Base-by-base conservation (phyloP, 2,888 invertebrate species). In the Polymixis flavicincta region DNA sequence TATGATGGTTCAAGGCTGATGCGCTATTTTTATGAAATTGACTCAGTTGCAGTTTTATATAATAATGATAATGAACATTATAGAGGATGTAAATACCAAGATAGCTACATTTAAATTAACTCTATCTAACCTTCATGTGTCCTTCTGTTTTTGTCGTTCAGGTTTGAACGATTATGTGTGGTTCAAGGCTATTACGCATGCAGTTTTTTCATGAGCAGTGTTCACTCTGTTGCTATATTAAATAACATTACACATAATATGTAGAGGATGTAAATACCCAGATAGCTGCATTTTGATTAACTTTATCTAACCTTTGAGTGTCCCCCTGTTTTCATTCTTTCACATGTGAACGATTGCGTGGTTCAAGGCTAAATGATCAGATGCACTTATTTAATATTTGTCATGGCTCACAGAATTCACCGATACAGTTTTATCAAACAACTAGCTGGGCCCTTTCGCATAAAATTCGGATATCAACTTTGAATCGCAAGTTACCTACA, bases 71-170 rank as follows among this genome's bases (percentile, higher is more conserved):
- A 42, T 45, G 42, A n/a, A 69, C 0, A 59, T 9, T 50, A 67
- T 50, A 67, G 32, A 61, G 48, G 61, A 71, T 52, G 50, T 52
- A 59, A 65, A 73, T 48, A 78, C 71, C 42, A n/a, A 66, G 71
- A 76, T 76, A 69, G n/a, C 32, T 52, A 28, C 28, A 55, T 71
- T 57, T 8, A 63, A 65, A 77, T 76, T 37, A 76, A 22, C 28
- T 25, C 60, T 55, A 78, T 77, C 77, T 76, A 76, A 70, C 59
- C 77, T 77, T 60, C 14, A 45, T 13, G n/a, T 59, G 76, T 17
- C 76, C 57, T 76, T 52, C 45, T 57, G 19, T 57, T 66, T 76
- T 69, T 52, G 63, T 22, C 32, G 22, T 45, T 45, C 19, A 57
- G 50, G 52, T 63, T 45, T 76, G 63, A 76, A 76, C 57, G 76